phyloP scores from a whole-genome alignment of 2,113 vertebrate species.

The Silurus meridionalis region DNA sequence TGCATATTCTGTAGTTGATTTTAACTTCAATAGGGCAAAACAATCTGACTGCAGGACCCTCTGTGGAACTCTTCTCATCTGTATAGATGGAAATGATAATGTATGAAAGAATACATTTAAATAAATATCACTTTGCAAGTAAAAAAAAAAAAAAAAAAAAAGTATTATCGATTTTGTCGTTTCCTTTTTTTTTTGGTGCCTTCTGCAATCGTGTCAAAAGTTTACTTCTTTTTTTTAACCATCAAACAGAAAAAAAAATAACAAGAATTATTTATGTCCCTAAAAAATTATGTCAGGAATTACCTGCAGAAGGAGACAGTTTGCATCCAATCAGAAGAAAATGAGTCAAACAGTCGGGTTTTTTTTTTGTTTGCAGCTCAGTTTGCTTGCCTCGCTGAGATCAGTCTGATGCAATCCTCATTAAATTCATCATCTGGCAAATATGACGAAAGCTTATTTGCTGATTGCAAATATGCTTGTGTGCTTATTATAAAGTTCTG shows the following conservation, averaged over 20 bases:
- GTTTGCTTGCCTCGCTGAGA: not conserved
- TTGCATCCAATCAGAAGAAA: not conserved
- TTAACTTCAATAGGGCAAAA: not conserved
- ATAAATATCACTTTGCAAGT: not conserved
- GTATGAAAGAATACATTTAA: not conserved
- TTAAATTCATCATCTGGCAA: not conserved
- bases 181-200: not conserved
- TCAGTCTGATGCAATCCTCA: not conserved
- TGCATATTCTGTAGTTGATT: constrained; percentile 41
- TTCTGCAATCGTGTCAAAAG: not conserved
- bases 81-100: not conserved
- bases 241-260: not conserved
- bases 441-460: not conserved
- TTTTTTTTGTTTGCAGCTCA: not conserved
- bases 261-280: not conserved
- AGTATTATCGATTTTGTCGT: not conserved
- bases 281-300: not conserved
- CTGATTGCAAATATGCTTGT: not conserved
- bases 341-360: not conserved
- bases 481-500: not conserved
- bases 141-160: too few species aligned
- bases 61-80: not conserved
- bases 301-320: not conserved
- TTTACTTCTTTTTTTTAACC: not conserved
- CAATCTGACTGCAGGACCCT: not conserved